Conservation (phyloP, 2,113 vertebrate species). For the Lophura nycthemera region DNA sequence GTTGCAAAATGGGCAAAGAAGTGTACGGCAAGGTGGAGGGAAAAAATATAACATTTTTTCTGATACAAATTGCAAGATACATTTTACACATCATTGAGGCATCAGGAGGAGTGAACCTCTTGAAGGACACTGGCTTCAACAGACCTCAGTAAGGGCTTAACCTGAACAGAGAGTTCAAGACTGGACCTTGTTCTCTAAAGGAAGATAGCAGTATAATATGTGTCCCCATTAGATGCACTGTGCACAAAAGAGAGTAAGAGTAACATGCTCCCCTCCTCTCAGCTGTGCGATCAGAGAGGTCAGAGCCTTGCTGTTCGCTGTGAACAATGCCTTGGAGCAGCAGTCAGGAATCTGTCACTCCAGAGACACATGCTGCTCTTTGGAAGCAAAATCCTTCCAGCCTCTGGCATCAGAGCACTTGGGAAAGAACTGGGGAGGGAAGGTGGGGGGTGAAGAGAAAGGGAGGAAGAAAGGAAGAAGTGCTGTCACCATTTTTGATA, state of each 20-base stretch:
- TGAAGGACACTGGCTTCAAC: neutral
- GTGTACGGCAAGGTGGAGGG: neutral
- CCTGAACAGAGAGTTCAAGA: conserved; percentile 12
- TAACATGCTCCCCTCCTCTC: conserved; percentile 47
- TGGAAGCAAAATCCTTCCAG: conserved; percentile 67
- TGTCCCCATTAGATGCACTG: neutral
- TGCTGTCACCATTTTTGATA: neutral
- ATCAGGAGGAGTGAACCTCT: neutral
- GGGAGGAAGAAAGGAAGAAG: neutral
- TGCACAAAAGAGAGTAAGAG: conserved; percentile 38
- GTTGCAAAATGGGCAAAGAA: neutral
- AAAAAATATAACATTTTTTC: neutral
- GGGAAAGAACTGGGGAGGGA: neutral
- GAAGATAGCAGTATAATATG: neutral
- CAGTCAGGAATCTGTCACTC: conserved; percentile 71
- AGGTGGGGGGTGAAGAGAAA: neutral
- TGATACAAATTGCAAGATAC: neutral
- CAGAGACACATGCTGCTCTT: conserved; percentile 70
- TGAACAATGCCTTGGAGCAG: conserved; percentile 74
- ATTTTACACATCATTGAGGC: neutral
- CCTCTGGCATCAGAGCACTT: conserved; percentile 54
- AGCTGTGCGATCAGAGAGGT: conserved; percentile 65
- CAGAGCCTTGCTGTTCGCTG: conserved; percentile 27
- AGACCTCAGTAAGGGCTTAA: neutral
- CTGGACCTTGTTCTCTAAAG: neutral